Evolutionary conservation across 2,113 vertebrate genomes (phyloP), one percentile per base, ranked within the genome.

Genomic region (Grallaria varia): DNA sequence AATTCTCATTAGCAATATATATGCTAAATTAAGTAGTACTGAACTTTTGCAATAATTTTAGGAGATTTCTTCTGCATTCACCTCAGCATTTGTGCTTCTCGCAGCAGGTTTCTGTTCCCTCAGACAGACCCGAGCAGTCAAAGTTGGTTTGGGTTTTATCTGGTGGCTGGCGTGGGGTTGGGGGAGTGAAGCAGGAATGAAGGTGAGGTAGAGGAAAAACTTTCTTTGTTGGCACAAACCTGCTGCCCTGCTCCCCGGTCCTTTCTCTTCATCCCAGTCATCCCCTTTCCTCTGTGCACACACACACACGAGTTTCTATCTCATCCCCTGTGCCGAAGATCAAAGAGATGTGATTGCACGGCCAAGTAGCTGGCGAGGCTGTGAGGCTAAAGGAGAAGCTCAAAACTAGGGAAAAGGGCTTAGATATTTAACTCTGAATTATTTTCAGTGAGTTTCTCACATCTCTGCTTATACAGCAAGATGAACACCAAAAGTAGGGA

Each of bases 291-390:
- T 79, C 69, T 67, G 20, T 2, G 44, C 8, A 22, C 19, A 60
- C 35, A 60, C 27, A 39, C 35, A 40, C 6, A 59, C 2, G 42
- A 3, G 31, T 50, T 87, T 67, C 56, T 71, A 7, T 62, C 35
- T 71, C 33, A 30, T 12, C 42, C 3, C 1, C 25, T 59, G 25
- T 33, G 52, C 28, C 78, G 35, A 59, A 64, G 42, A 62, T 79
- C 0, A 0, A 33, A 66, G 35, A 31, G 31, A 6, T 3, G 0
- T 14, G 28, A 4, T 58, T 53, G 20, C 2, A 2, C 5, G n/a
- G 45, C 22, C 31, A 8, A 58, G 33, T 12, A 62, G 21, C 69
- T 58, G 30, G 37, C 0, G 2, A 39, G 53, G 44, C 53, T 52
- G 28, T 45, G 60, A 75, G 55, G 21, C 45, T 81, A 33, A 68